Conservation (phyloP, 1,140 invertebrate species). For the Cotesia typhae region DNA sequence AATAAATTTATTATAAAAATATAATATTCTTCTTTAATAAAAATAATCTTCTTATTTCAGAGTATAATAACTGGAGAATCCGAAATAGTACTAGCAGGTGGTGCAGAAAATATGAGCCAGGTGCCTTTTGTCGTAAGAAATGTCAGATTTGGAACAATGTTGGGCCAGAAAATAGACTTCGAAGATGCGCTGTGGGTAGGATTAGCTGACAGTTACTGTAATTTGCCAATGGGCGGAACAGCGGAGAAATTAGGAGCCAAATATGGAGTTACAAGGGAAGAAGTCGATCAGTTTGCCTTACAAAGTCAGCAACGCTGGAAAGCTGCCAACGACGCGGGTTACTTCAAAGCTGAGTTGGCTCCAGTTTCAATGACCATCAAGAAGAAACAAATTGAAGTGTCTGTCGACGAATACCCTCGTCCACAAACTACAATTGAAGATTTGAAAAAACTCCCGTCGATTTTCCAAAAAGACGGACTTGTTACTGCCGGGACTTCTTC, state of each 20-base stretch:
- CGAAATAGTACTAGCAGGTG: slow-evolving; percentile 89
- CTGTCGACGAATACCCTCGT: slow-evolving; percentile 94
- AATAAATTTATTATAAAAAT: too few species aligned
- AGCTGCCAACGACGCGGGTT: slow-evolving; percentile 86
- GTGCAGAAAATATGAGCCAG: slow-evolving; percentile 95
- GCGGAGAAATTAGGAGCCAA: slow-evolving; percentile 96
- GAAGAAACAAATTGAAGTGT: slow-evolving; percentile 81
- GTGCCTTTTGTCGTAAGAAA: slow-evolving; percentile 89
- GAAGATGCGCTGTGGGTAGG: slow-evolving; percentile 95
- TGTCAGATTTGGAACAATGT: slow-evolving; percentile 88
- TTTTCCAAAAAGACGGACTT: slow-evolving; percentile 96
- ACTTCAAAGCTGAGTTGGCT: slow-evolving; percentile 90
- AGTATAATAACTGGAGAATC: slow-evolving; percentile 89
- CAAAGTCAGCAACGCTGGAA: slow-evolving; percentile 87
- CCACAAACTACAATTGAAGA: slow-evolving; percentile 86
- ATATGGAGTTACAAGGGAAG: slow-evolving; percentile 85
- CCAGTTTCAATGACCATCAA: slow-evolving; percentile 87
- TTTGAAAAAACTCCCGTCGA: slow-evolving; percentile 82
- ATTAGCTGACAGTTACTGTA: slow-evolving; percentile 88
- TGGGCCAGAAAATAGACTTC: slow-evolving; percentile 82
- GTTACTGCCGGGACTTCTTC: slow-evolving; percentile 97
- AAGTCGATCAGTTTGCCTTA: slow-evolving; percentile 90
- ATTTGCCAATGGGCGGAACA: slow-evolving; percentile 95
- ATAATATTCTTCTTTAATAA: not conserved
- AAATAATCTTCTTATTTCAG: slow-evolving; percentile 61